Conservation (phyloP, 2,113 vertebrate genomes). For the Danio rerio region DNA sequence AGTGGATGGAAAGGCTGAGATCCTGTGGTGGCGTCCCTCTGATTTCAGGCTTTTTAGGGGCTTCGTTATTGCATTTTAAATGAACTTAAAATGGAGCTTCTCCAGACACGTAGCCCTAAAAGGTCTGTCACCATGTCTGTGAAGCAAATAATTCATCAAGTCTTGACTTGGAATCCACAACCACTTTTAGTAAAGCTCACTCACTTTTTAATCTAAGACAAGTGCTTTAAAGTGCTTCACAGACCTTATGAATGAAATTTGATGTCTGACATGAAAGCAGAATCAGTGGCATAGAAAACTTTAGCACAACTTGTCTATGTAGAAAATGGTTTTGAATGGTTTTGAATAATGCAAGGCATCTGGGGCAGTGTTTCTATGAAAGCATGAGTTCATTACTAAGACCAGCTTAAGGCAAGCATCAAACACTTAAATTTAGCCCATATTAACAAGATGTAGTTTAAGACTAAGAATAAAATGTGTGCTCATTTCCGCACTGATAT, state of each 20-base stretch:
- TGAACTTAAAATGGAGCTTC: constrained; percentile 51
- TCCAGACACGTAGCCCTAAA: constrained; percentile 68
- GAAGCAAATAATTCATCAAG: constrained; percentile 71
- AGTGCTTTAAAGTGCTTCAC: constrained; percentile 73
- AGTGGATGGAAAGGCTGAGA: constrained; percentile 69
- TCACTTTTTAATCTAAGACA: constrained; percentile 41
- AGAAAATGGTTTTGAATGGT: constrained; percentile 59
- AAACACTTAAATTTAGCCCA: neutral
- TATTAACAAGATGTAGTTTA: constrained; percentile 1
- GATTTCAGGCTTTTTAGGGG: constrained; percentile 74
- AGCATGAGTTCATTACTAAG: constrained; percentile 39
- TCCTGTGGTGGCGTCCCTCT: constrained; percentile 67
- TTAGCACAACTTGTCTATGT: constrained; percentile 59
- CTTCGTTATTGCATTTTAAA: constrained; percentile 62
- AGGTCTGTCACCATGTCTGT: constrained; percentile 73
- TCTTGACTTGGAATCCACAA: constrained; percentile 45
- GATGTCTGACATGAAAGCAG: constrained; percentile 73
- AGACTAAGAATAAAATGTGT: neutral
- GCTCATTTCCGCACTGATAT: constrained; percentile 51
- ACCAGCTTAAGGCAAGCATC: constrained; percentile 28
- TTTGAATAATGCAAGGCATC: constrained; percentile 50
- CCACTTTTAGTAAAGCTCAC: neutral
- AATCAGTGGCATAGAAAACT: constrained; percentile 58
- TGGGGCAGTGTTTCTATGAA: constrained; percentile 51
- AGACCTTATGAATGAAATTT: constrained; percentile 70